Conservation (phyloP, 2,797 vertebrate species). For the Distichodus sexfasciatus region DNA sequence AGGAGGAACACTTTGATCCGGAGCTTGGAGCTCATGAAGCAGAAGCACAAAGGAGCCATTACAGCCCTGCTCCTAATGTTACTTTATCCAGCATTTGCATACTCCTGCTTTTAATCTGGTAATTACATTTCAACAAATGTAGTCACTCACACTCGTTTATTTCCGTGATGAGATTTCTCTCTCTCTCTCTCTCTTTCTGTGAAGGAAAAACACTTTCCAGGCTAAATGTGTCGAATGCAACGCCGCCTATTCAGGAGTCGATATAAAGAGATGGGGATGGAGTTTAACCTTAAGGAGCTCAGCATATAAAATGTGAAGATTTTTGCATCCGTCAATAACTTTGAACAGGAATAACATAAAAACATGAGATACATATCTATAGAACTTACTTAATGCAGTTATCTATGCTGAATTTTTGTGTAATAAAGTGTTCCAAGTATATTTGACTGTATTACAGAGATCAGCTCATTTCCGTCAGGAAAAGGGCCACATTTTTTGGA, state of each 20-base stretch:
- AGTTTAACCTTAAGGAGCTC: too few relatives aligned
- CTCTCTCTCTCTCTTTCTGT: background rate
- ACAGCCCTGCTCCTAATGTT: slow-evolving; percentile 30
- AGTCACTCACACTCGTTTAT: slow-evolving; percentile 20
- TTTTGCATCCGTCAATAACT: too few relatives aligned
- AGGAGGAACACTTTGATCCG: slow-evolving; percentile 23
- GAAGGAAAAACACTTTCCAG: slow-evolving; percentile 16
- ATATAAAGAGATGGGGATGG: slow-evolving; percentile 1
- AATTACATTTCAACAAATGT: slow-evolving; percentile 47
- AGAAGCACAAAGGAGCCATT: slow-evolving; percentile 33
- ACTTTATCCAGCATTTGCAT: slow-evolving; percentile 44
- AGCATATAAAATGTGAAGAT: too few relatives aligned
- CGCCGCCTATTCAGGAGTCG: slow-evolving; percentile 6
- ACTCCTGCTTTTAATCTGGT: slow-evolving; percentile 41
- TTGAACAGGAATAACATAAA: too few relatives aligned
- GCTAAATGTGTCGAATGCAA: slow-evolving; percentile 3
- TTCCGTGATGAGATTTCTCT: slow-evolving; percentile 29
- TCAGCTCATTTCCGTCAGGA: too few relatives aligned
- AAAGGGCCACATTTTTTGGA: too few relatives aligned
- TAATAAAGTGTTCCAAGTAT: too few relatives aligned
- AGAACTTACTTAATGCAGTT: too few relatives aligned
- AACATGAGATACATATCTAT: too few relatives aligned
- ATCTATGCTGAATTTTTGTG: too few relatives aligned
- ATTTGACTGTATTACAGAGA: too few relatives aligned
- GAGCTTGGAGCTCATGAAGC: slow-evolving; percentile 25